These are phyloP conservation scores for Drosophila lacicola DNA, from an alignment of 2,888 invertebrate genomes.

Conservation along the genomic window DNA sequence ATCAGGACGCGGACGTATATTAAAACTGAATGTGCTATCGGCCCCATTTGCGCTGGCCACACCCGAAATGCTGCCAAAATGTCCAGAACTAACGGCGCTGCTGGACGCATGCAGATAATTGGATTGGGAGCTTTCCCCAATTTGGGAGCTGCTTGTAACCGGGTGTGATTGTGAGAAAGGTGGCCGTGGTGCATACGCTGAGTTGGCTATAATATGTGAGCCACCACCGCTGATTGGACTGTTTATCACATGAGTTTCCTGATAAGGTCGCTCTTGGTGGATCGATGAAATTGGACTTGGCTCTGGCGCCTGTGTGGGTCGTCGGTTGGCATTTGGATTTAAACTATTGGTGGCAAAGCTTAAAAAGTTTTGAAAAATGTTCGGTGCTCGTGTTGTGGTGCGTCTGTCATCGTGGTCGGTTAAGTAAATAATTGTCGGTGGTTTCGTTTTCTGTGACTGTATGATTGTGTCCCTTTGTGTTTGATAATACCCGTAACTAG, in stretches of 20 bases:
- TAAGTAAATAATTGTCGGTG: slow-evolving; percentile 84
- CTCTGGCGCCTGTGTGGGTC: slow-evolving; percentile 44
- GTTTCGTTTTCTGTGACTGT: slow-evolving; percentile 76
- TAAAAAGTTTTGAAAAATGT: slow-evolving; percentile 81
- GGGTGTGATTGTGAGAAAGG: slow-evolving; percentile 47
- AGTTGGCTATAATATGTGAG: slow-evolving; percentile 21
- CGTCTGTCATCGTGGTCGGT: slow-evolving; percentile 78
- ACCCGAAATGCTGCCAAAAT: slow-evolving; percentile 80
- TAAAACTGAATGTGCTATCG: slow-evolving; percentile 83
- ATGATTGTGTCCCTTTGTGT: slow-evolving; percentile 41
- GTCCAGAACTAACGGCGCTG: slow-evolving; percentile 75
- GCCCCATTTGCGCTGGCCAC: slow-evolving; percentile 79
- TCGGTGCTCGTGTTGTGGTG: slow-evolving; percentile 72
- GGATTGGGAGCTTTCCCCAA: slow-evolving; percentile 39
- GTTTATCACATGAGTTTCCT: slow-evolving; percentile 42
- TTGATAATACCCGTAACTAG: slow-evolving; percentile 60
- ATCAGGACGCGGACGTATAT: slow-evolving; percentile 80
- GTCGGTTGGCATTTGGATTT: slow-evolving; percentile 43
- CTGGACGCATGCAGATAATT: slow-evolving; percentile 78
- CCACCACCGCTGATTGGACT: slow-evolving; percentile 59
- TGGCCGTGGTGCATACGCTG: slow-evolving; percentile 47
- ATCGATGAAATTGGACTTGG: slow-evolving; percentile 46
- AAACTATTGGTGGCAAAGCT: slow-evolving; percentile 75
- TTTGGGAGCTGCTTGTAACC: slow-evolving; percentile 47
- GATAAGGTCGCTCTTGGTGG: slow-evolving; percentile 47